Percentiles rank a stretch among this genome's conserved stretches.
Conservation (phyloP, 2,888 invertebrate genomes). For the Caenorhabditis japonica region DNA sequence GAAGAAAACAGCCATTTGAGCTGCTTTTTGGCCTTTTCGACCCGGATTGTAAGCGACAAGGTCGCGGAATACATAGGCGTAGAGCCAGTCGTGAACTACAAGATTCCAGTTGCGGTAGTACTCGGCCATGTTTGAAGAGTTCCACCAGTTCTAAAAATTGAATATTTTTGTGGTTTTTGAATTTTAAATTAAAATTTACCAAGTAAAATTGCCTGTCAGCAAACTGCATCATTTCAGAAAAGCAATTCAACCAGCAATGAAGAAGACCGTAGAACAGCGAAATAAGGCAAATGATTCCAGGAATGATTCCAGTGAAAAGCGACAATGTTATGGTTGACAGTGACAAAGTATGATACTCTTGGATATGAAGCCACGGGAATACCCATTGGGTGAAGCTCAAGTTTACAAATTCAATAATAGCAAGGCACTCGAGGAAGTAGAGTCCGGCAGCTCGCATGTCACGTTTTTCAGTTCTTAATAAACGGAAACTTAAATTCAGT, state of each 20-base stretch:
- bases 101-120: conserved; percentile 95
- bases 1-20: conserved; percentile 84
- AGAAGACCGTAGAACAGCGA: conserved; percentile 89
- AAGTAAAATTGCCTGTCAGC: conserved; percentile 87
- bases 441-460: conserved; percentile 52
- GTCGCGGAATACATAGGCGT: conserved; percentile 83
- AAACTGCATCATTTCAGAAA: conserved; percentile 89
- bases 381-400: conserved; percentile 87
- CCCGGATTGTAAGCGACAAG: conserved; percentile 60
- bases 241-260: conserved; percentile 92
- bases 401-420: conserved; percentile 86
- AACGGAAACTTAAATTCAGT: too few species aligned
- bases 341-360: conserved; percentile 47
- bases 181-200: conserved; percentile 43
- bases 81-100: conserved; percentile 93
- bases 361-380: conserved; percentile 82
- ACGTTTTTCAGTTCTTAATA: conserved; percentile 50
- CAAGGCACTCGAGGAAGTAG: conserved; percentile 80
- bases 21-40: conserved; percentile 74
- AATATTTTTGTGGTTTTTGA: not conserved
- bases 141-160: conserved; percentile 91
- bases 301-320: conserved; percentile 81
- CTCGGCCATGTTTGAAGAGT: conserved; percentile 85
- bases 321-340: conserved; percentile 55
- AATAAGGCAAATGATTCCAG: conserved; percentile 81